phyloP scores from a whole-genome alignment of 2,797 vertebrate genomes.

The Pseudocheirus occidentalis region DNA sequence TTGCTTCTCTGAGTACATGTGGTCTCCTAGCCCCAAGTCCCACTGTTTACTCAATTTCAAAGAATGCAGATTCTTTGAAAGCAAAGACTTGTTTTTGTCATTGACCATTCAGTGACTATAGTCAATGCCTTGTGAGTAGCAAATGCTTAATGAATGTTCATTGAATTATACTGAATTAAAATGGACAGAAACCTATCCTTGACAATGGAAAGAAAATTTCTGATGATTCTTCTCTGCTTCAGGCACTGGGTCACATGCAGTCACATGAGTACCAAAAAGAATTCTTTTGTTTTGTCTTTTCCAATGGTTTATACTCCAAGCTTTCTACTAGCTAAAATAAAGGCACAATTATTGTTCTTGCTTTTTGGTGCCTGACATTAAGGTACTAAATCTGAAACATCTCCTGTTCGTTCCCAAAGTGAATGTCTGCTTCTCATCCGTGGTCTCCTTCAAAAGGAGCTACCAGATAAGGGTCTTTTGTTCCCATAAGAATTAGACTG shows the following conservation, averaged over 20 bases:
- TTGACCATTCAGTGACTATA: neutral
- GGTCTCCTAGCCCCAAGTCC: neutral
- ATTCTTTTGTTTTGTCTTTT: neutral
- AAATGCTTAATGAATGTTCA: neutral
- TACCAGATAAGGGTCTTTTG: neutral
- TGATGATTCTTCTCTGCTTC: neutral
- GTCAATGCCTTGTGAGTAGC: neutral
- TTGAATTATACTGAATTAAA: slow-evolving; percentile 4
- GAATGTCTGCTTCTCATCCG: neutral
- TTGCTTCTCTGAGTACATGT: neutral
- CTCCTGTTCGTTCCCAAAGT: neutral
- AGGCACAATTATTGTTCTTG: neutral
- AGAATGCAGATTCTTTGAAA: neutral
- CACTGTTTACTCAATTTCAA: neutral
- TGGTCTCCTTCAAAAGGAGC: neutral
- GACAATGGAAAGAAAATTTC: slow-evolving; percentile 36
- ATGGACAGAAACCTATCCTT: slow-evolving; percentile 21
- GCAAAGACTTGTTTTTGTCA: neutral
- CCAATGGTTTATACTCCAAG: neutral
- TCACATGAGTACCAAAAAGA: slow-evolving; percentile 42
- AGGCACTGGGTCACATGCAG: slow-evolving; percentile 27
- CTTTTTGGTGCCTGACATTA: neutral
- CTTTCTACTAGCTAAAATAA: slow-evolving; percentile 1
- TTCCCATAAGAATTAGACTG: neutral
- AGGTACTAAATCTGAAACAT: neutral